Conservation (phyloP, 2,888 invertebrate species). For the Torymus aiolomorphi region DNA sequence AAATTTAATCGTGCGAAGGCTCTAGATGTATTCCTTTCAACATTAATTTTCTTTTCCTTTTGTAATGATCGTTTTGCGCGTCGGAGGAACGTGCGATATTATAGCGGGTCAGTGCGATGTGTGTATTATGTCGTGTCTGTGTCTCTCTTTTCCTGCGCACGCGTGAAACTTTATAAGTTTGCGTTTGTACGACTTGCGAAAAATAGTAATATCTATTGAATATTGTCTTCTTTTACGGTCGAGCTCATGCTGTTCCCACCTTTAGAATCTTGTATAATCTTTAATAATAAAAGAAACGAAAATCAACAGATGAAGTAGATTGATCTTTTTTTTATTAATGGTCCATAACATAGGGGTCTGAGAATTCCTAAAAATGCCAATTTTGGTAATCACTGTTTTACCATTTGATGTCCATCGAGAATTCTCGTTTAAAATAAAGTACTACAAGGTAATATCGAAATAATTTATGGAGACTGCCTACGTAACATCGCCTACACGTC, state of each 20-base stretch:
- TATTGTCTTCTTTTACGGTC: constrained; percentile 53
- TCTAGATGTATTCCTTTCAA: constrained; percentile 32
- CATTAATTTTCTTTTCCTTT: too few relatives aligned
- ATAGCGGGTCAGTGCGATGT: background rate
- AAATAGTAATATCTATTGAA: constrained; percentile 38
- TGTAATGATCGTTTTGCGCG: constrained; percentile 39
- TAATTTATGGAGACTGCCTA: too few relatives aligned
- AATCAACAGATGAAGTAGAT: constrained; percentile 45
- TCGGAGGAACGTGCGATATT: constrained; percentile 1
- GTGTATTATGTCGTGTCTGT: constrained; percentile 31
- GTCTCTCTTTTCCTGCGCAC: constrained; percentile 29
- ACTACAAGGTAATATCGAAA: too few relatives aligned
- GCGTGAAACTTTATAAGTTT: constrained; percentile 36
- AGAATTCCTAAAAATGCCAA: background rate
- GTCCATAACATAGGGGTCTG: background rate
- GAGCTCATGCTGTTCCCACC: constrained; percentile 53
- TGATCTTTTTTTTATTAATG: constrained; percentile 27
- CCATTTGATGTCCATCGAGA: too few relatives aligned
- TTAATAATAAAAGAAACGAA: constrained; percentile 53
- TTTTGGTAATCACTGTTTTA: too few relatives aligned
- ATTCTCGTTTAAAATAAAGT: too few relatives aligned
- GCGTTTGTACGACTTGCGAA: constrained; percentile 26
- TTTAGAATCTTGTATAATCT: constrained; percentile 57
- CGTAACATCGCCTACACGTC: too few relatives aligned
- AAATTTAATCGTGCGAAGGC: constrained; percentile 40